These are phyloP conservation scores for Odobenus rosmarus DNA, from an alignment of 2,113 vertebrate genomes.

Conservation along the genomic window DNA sequence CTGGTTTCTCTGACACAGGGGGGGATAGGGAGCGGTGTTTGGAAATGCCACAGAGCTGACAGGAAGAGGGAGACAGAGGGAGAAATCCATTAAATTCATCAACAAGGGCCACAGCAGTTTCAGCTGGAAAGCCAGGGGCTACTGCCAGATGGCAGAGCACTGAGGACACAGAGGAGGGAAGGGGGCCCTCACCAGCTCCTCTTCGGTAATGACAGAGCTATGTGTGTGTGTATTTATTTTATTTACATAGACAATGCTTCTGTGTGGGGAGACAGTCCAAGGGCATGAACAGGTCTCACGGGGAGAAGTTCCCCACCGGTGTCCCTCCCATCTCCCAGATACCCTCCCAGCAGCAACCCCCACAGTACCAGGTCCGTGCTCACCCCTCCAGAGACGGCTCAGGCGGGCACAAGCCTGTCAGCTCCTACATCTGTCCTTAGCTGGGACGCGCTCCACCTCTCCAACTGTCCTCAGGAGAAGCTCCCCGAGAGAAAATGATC, in stretches of 20 bases:
- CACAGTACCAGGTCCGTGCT: not conserved
- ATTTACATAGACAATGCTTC: not conserved
- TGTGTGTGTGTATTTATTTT: not conserved
- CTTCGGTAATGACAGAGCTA: not conserved
- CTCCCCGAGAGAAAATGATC: not conserved
- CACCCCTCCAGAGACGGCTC: not conserved
- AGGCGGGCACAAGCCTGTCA: too few species aligned
- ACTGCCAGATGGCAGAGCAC: not conserved
- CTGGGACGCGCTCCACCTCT: not conserved
- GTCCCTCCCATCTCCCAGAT: not conserved
- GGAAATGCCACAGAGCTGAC: not conserved
- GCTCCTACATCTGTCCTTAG: not conserved
- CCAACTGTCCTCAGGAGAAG: not conserved
- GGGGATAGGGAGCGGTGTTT: not conserved
- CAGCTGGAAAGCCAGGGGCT: not conserved
- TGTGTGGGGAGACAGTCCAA: not conserved
- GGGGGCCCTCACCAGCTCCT: not conserved
- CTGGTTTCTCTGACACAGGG: not conserved
- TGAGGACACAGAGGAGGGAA: not conserved
- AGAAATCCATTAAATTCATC: not conserved
- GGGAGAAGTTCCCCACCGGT: not conserved
- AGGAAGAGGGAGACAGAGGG: not conserved
- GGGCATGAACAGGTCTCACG: not conserved
- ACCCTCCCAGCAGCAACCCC: not conserved
- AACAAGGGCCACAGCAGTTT: not conserved